A percentile compares a stretch with the other conserved stretches of the same genome.
phyloP scores from a whole-genome alignment of 23 tunicate species.

The Clavelina lepadiformis region DNA sequence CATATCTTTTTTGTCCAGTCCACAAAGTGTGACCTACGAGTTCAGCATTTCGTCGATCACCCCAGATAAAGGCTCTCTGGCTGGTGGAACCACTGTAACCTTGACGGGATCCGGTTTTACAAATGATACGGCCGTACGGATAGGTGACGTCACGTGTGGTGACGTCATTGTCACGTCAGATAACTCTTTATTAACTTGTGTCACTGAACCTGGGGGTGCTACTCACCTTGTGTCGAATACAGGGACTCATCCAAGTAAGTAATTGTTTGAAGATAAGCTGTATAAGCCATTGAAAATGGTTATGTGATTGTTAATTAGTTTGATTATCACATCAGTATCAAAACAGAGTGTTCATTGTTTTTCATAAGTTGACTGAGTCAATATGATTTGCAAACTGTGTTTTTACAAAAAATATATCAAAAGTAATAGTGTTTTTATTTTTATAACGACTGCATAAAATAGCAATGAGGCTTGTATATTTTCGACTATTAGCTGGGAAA shows the following conservation, averaged over 20 bases:
- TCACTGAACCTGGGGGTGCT: conserved; percentile 13
- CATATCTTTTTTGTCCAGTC: too few species aligned
- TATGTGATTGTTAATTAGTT: too few species aligned
- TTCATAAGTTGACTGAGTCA: too few species aligned
- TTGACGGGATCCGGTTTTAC: conserved; percentile 36
- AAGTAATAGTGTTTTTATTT: too few species aligned
- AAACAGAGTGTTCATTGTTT: too few species aligned
- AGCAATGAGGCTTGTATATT: too few species aligned
- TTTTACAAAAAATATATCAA: too few species aligned
- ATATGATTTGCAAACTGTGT: too few species aligned
- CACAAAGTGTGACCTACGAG: conserved; percentile 12
- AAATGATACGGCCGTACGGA: conserved; percentile 16
- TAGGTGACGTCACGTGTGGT: conserved; percentile 42
- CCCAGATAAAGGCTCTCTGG: conserved; percentile 28
- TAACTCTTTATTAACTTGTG: conserved; percentile 14
- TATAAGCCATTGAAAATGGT: too few species aligned
- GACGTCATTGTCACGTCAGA: conserved; percentile 4
- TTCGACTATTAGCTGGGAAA: too few species aligned
- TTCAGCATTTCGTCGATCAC: conserved; percentile 19
- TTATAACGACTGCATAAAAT: too few species aligned
- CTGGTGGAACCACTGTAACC: conserved; percentile 44
- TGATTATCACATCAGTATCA: too few species aligned
- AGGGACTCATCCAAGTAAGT: conserved; percentile 57
- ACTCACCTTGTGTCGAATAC: conserved; percentile 33
- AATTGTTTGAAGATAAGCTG: neutral